A percentile compares a stretch with the other conserved stretches of the same genome.
These are phyloP conservation scores for Macrosoma leucophasiata DNA, from an alignment of 2,888 invertebrate genomes.

Conservation along the genomic window DNA sequence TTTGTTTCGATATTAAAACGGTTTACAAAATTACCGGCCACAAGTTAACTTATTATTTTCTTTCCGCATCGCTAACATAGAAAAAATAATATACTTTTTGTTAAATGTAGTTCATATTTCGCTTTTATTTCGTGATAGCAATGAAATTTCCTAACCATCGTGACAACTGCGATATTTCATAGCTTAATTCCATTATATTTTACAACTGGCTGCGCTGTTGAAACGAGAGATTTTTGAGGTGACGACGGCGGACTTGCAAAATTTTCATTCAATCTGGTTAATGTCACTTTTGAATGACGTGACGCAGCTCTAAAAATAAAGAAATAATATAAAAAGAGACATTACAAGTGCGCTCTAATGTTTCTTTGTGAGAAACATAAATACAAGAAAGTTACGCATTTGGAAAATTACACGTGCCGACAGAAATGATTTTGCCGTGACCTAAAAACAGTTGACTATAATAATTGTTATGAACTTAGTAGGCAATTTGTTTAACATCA, in stretches of 20 bases:
- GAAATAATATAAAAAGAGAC: no score
- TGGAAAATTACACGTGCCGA: constrained; percentile 33
- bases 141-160: constrained; percentile 48
- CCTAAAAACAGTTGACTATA: constrained; percentile 46
- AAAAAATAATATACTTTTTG: no score
- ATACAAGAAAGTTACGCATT: no score
- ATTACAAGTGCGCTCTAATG: no score
- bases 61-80: no score
- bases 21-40: constrained; percentile 10
- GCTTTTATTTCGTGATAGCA: constrained; percentile 37
- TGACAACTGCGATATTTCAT: constrained; percentile 50
- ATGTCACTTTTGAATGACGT: no score
- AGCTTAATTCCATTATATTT: constrained; percentile 42
- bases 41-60: constrained; percentile 7
- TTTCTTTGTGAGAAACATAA: no score
- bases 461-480: constrained; percentile 34
- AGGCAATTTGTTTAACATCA: constrained; percentile 37
- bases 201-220: constrained; percentile 33
- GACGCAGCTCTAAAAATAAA: no score
- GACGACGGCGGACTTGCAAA: no score
- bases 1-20: no score
- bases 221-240: no score
- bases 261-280: no score
- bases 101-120: constrained; percentile 3
- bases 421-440: constrained; percentile 36